Evolutionary conservation across 2,113 vertebrate species (phyloP).

Genomic region (Thamnaconus septentrionalis): DNA sequence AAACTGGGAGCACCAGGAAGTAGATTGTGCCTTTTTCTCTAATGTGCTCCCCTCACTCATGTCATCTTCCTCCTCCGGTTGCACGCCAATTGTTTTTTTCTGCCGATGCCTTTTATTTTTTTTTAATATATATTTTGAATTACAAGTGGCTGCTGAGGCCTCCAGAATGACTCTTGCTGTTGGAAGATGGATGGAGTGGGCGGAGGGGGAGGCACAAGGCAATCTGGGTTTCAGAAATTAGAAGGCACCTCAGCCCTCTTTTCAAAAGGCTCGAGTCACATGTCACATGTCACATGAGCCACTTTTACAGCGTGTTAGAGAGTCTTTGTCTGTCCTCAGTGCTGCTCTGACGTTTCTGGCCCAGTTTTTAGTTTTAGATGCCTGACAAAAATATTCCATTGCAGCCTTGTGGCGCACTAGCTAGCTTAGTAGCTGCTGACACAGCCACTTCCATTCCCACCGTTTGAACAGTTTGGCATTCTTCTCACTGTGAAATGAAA

Average conservation of each 20-base stretch:
- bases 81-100: constrained; percentile 49
- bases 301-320: not conserved
- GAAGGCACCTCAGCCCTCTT: not conserved
- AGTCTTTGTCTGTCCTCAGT: not conserved
- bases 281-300: not conserved
- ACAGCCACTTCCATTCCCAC: too few relatives aligned
- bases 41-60: constrained; percentile 65
- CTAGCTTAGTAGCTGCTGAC: too few relatives aligned
- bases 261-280: constrained; percentile 1
- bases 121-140: constrained; percentile 28
- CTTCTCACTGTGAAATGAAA: too few relatives aligned
- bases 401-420: too few relatives aligned
- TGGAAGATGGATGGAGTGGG: constrained; percentile 21
- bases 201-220: constrained; percentile 10
- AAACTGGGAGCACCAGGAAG: constrained; percentile 73
- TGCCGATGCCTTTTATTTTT: constrained; percentile 26
- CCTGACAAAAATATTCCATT: too few relatives aligned
- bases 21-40: constrained; percentile 67
- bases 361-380: too few relatives aligned
- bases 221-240: constrained; percentile 23
- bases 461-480: too few relatives aligned
- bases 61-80: constrained; percentile 54
- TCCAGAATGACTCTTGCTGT: constrained; percentile 12
- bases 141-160: constrained; percentile 40
- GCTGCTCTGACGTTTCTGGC: too few relatives aligned